Evolutionary conservation across 2,797 vertebrate genomes (phyloP), one percentile per base, ranked within the genome.

Genomic region (Macrochelys suwanniensis): DNA sequence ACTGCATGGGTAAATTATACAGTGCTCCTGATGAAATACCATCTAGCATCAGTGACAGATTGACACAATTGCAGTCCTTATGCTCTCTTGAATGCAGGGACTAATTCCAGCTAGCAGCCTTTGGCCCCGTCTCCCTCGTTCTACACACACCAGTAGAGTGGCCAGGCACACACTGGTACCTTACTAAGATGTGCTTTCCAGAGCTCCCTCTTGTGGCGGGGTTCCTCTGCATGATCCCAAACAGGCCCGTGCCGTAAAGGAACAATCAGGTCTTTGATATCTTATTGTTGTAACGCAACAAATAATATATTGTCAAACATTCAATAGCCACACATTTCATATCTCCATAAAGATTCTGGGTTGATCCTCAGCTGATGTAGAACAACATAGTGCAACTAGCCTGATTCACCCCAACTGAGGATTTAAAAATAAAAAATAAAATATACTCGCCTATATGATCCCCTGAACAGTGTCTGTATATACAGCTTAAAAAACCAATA

Each of bases 201-300:
- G 17, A 65, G 47, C 19, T 5, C 1, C 45, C 57, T n/a, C 15
- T 28, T 74, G 33, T 49, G 74, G 37, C 42, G 79, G 1, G 28
- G 5, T n/a, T 37, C 28, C 47, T 83, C 1, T 8, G 4, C 88
- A 25, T 33, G 71, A 59, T 25, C 26, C 49, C 4, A 1, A 0
- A 7, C 21, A 49, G 71, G 28, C 9, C 25, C 2, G 0, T n/a
- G 5, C 0, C 0, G 1, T 47, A 47, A 28, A 76, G 74, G 74
- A 15, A 77, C 12, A 77, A 47, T 31, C 13, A 31, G 23, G 2
- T 81, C 23, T 45, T 23, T 92, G 12, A 25, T 42, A 42, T 85
- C 59, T 49, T 87, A 45, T 16, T 7, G 87, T 89, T 54, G 11
- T 87, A 65, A 16, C 37, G 3, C 7, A 89, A 56, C 68, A 81